Evolutionary conservation across 2,113 vertebrate genomes (phyloP), one percentile per base, ranked within the genome.

Genomic region (Cochlearius cochlearius): DNA sequence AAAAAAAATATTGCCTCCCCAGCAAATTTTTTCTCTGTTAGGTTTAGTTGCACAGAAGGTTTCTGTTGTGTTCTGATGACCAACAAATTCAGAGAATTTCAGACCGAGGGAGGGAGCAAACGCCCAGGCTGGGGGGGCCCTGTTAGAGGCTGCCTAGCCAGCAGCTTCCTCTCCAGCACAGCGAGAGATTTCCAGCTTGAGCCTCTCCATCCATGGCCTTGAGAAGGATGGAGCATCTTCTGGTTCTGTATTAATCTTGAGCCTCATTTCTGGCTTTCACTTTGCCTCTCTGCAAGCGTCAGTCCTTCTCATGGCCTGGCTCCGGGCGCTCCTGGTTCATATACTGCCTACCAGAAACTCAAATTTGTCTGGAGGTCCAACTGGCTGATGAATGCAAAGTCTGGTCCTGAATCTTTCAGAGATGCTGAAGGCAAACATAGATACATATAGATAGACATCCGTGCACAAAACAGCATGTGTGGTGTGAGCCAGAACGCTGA

Each of bases 11-110:
- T 1, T 78, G n/a, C 73, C 14, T 94, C 29, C 32, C 18, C 38
- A 90, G 74, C 53, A 94, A 79, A 94, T 94, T 91, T 66, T 60
- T 85, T 88, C 55, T 56, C 49, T 53, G 49, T 95, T 94, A 78
- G 25, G 26, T 84, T 88, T 90, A 41, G 56, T 79, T 1, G 0
- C 66, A 89, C 22, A 60, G 60, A 83, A 86, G 34, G 14, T 58
- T 94, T 91, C 64, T 88, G 22, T 66, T 91, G 34, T 41, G 43
- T 73, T 84, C 45, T 68, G 53, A 73, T 89, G 63, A 74, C 16
- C 55, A 77, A 7, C 27, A 91, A 94, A 91, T 91, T 72, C 74
- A 43, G 73, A 60, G 86, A 78, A 87, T 92, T 90, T 83, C 85
- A 83, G 47, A 41, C 17, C 0, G 2, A 83, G 47, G 45, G 53